These are phyloP conservation scores for Chelonoidis abingdonii DNA, from an alignment of 2,113 vertebrate genomes.

Conservation along the genomic window DNA sequence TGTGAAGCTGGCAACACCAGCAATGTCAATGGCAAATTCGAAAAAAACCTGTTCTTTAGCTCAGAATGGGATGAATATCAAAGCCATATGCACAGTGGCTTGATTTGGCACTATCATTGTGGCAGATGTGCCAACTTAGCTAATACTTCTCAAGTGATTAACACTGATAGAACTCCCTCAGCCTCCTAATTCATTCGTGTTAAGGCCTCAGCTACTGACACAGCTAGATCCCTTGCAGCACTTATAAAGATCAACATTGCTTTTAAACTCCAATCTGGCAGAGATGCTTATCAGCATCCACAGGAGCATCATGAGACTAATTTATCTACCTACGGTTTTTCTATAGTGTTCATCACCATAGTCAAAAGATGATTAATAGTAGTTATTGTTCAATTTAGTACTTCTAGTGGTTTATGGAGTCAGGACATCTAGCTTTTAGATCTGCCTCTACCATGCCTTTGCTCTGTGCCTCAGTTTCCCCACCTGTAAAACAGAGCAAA, in stretches of 20 bases:
- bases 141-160: not conserved
- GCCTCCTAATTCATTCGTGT: not conserved
- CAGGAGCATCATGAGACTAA: not conserved
- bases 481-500: not conserved
- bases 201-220: not conserved
- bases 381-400: not conserved
- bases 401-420: no score
- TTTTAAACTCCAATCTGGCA: not conserved
- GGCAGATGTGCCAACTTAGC: accelerated
- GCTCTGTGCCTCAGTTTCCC: not conserved
- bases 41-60: not conserved
- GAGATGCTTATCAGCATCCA: not conserved
- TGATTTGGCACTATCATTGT: accelerated
- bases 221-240: not conserved
- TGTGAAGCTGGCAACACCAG: not conserved
- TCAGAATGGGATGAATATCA: not conserved
- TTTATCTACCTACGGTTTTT: not conserved
- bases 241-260: not conserved
- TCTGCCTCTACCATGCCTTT: accelerated
- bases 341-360: accelerated
- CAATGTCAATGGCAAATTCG: not conserved
- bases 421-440: not conserved
- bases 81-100: not conserved
- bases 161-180: not conserved
- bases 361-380: not conserved